Evolutionary conservation across 2,888 invertebrate species (phyloP).

Genomic region (Lasioglossum oenotherae): DNA sequence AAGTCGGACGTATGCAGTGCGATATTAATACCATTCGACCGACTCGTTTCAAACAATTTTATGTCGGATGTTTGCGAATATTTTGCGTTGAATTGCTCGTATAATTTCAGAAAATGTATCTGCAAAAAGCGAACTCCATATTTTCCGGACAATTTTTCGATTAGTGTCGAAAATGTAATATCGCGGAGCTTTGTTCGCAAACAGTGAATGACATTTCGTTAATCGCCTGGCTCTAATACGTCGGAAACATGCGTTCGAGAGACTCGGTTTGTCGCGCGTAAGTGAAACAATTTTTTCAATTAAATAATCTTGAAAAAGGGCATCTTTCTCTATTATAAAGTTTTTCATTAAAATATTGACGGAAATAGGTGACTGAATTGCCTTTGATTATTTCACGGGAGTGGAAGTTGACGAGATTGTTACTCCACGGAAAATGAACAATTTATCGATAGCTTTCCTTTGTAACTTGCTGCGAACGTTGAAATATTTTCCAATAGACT

Average conservation of each 20-base stretch:
- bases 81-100: slow-evolving; percentile 45
- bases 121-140: not conserved
- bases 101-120: slow-evolving; percentile 35
- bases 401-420: not conserved
- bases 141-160: not conserved
- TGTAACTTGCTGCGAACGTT: not conserved
- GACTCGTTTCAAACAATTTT: slow-evolving; percentile 57
- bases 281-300: not conserved
- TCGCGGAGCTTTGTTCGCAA: not conserved
- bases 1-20: slow-evolving; percentile 47
- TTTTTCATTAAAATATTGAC: not conserved
- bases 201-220: not conserved
- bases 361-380: slow-evolving; percentile 1
- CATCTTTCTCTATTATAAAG: not conserved
- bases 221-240: not conserved
- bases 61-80: slow-evolving; percentile 36
- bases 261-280: not conserved
- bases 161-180: slow-evolving; percentile 7
- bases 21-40: slow-evolving; percentile 64
- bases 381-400: not conserved
- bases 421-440: not conserved
- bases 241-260: not conserved
- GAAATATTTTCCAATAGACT: not conserved
- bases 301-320: not conserved
- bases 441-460: not conserved